Conservation (phyloP, 2,797 vertebrate genomes). For the Malacoraja senta region DNA sequence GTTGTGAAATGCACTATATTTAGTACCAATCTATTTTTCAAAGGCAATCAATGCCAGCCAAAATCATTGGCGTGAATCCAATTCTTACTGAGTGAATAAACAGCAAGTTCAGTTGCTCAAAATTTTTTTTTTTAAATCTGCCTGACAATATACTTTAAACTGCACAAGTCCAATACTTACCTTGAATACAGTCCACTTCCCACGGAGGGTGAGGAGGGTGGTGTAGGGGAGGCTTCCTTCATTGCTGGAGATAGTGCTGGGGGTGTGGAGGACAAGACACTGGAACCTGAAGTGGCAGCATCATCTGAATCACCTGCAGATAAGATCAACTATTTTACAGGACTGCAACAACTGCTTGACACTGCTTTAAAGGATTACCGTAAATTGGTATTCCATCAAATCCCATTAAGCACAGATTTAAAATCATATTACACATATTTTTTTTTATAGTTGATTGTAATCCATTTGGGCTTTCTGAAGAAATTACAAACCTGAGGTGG, state of each 20-base stretch:
- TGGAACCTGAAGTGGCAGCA: slow-evolving; percentile 72
- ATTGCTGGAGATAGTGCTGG: slow-evolving; percentile 78
- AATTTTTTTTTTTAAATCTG: too few species aligned
- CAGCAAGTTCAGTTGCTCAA: too few species aligned
- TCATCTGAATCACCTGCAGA: slow-evolving; percentile 89
- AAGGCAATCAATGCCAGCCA: background rate
- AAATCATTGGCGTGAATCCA: too few species aligned
- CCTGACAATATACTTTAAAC: background rate
- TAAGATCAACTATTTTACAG: slow-evolving; percentile 31
- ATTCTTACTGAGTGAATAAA: background rate
- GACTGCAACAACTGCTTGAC: background rate
- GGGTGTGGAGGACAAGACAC: slow-evolving; percentile 79
- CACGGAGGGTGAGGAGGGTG: slow-evolving; percentile 89
- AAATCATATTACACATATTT: background rate
- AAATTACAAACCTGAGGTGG: slow-evolving; percentile 72
- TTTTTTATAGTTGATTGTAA: background rate
- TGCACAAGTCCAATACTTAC: background rate
- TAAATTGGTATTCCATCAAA: background rate
- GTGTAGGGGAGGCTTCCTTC: slow-evolving; percentile 88
- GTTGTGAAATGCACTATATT: background rate
- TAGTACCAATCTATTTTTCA: background rate
- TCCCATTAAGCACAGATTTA: background rate
- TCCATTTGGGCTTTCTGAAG: background rate
- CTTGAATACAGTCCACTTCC: slow-evolving; percentile 68
- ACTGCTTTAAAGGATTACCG: background rate